Conservation (phyloP, 2,888 invertebrate species). For the Calliopum simillimum region DNA sequence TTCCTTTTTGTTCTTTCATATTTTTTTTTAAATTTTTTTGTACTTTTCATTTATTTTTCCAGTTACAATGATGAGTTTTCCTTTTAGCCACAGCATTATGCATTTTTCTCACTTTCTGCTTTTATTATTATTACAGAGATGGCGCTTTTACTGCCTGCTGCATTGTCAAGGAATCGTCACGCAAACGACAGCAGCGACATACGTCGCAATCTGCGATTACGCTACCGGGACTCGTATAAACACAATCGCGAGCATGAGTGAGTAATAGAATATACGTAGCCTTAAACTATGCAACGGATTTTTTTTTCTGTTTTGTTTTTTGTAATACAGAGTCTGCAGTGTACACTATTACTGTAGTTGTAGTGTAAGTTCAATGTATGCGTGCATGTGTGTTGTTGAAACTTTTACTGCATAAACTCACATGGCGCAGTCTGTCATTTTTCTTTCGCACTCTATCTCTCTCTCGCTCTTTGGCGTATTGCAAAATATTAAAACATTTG, state of each 20-base stretch:
- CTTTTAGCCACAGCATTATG: neutral
- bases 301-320: neutral
- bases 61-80: neutral
- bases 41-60: neutral
- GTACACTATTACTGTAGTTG: neutral
- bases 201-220: conserved; percentile 80
- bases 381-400: too few relatives aligned
- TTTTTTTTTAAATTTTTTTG: neutral
- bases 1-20: neutral
- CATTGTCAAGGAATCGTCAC: conserved; percentile 79
- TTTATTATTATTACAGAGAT: conserved; percentile 73
- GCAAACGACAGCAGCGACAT: conserved; percentile 85
- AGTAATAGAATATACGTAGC: conserved; percentile 50
- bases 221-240: conserved; percentile 81
- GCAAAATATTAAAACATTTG: too few relatives aligned
- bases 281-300: neutral
- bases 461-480: too few relatives aligned
- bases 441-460: too few relatives aligned
- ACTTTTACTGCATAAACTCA: too few relatives aligned
- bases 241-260: conserved; percentile 66
- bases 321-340: neutral
- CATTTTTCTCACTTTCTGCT: neutral
- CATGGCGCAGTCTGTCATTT: too few relatives aligned
- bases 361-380: neutral
- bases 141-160: conserved; percentile 84